Base-by-base conservation (phyloP, 2,888 invertebrate species). In the Hirtodrosophila trivittata region DNA sequence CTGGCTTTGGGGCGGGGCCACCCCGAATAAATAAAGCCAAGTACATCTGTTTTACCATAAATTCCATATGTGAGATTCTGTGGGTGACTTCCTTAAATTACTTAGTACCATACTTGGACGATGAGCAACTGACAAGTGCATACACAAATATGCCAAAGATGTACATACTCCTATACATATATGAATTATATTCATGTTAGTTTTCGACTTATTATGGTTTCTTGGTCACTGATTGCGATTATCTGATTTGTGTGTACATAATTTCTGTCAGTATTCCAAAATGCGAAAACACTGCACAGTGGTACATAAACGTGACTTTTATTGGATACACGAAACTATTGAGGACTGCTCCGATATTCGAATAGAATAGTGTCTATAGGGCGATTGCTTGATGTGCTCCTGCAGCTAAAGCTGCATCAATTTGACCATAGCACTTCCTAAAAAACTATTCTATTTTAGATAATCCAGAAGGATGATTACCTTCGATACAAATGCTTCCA, bases 21-120 rank as follows among this genome's bases (percentile, higher is more conserved):
- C 33, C 47, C 28, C 59, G 63, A 77, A 80, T 80, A 84, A 80
- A 80, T 86, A 86, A 83, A 76, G 64, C 66, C 75, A 80, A 86
- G 84, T 80, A 80, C 80, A 86, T 81, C 86, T 81, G 86, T 84
- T 84, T 84, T 81, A 55, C 60, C 85, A 81, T 81, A 86, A 86
- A 81, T 84, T 86, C 51, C 64, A 67, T 74, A 62, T 59, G 30
- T 18, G 28, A 28, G 49, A 46, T 33, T 50, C 33, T 55, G 28
- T 39, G 58, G 57, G 65, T 71, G 75, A 58, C 16, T 50, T 75
- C 37, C 75, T 26, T 14, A 50, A 75, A 57, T 75, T 58, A 73
- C 69, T 13, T 62, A 33, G 54, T 33, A n/a, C 18, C 41, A 45
- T 59, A 67, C 41, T 35, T 38, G 26, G 33, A 43, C 25, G 25